Evolutionary conservation across 64 coral and sea anemone genomes (phyloP).

Genomic region (Stichodactyla helianthus): DNA sequence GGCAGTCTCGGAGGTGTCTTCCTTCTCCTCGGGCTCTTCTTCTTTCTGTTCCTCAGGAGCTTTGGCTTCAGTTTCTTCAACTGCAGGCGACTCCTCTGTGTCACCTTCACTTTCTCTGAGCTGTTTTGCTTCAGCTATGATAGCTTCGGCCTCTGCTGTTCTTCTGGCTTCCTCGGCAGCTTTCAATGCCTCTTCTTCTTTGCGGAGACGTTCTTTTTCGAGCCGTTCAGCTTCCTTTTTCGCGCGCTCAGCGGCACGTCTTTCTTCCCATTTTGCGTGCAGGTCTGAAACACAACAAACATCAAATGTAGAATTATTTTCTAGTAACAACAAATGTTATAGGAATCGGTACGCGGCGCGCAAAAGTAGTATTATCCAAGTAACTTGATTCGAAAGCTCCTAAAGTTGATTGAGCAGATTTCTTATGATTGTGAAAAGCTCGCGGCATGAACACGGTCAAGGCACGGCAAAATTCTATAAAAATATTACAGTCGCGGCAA

Average conservation of each 20-base stretch:
- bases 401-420: too few species aligned
- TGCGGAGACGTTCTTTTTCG: slow-evolving; percentile 45
- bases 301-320: background rate
- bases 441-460: too few species aligned
- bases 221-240: slow-evolving; percentile 63
- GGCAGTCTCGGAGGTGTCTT: slow-evolving; percentile 2
- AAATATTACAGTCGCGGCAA: too few species aligned
- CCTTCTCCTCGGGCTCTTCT: slow-evolving; percentile 2
- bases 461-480: too few species aligned
- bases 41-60: background rate
- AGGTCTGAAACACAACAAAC: slow-evolving; percentile 40
- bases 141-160: slow-evolving; percentile 56
- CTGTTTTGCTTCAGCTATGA: slow-evolving; percentile 35
- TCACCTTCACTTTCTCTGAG: slow-evolving; percentile 35
- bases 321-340: too few species aligned
- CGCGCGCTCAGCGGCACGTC: slow-evolving; percentile 37
- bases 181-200: slow-evolving; percentile 49
- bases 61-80: slow-evolving; percentile 23
- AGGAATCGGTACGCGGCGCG: too few species aligned
- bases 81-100: background rate
- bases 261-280: slow-evolving; percentile 61
- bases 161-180: slow-evolving; percentile 66
- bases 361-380: too few species aligned
- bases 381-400: too few species aligned
- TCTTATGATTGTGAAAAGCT: too few species aligned